Base-by-base conservation (phyloP, 1,140 invertebrate species). In the Formica selysi region DNA sequence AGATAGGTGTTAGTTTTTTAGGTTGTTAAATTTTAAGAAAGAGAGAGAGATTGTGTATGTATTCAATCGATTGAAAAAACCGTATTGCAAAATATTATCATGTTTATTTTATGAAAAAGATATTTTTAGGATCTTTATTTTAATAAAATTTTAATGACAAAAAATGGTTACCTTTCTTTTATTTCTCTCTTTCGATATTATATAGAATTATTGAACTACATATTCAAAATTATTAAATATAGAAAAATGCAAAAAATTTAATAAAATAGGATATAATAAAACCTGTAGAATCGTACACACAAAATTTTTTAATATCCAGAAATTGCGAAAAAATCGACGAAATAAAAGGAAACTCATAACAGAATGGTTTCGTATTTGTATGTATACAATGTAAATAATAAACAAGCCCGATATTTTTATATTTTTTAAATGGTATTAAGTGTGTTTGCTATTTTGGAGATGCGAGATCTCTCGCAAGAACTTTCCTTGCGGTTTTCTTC, bases 81-180 rank as follows among this genome's bases (percentile, higher is more conserved):
- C 8, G 11, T 26, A 4, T 54, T 71, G 3, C 3, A 59, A 71
- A 59, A 57, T 59, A 59, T 16, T 19, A 8, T 32, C 1, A 48
- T 48, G 6, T 57, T 70, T 32, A 70, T 38, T 57, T 81, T 41
- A 71, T 32, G n/a, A 71, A 54, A 38, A 19, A 8, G 11, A 81
- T 71, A 67, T 36, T 78, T 65, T 78, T 36, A 74, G 22, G 2
- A 54, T 71, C 32, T n/a, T 74, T 26, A 41, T 57, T 3, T 74
- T 57, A 76, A 41, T 59, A 59, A 13, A 51, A 74, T 36, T 8
- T 74, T 6, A 57, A 16, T 76, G n/a, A 4, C 3, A 62, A 11
- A 32, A 76, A 38, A 62, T 64, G 3, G 44, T 64, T 29, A 3
- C n/a, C 26, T 26, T 44, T 26, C 3, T 16, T 16, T 44, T 48